These are phyloP conservation scores for Pantherophis alleghaniensis DNA, from an alignment of 2,797 vertebrate species.

Conservation along the genomic window DNA sequence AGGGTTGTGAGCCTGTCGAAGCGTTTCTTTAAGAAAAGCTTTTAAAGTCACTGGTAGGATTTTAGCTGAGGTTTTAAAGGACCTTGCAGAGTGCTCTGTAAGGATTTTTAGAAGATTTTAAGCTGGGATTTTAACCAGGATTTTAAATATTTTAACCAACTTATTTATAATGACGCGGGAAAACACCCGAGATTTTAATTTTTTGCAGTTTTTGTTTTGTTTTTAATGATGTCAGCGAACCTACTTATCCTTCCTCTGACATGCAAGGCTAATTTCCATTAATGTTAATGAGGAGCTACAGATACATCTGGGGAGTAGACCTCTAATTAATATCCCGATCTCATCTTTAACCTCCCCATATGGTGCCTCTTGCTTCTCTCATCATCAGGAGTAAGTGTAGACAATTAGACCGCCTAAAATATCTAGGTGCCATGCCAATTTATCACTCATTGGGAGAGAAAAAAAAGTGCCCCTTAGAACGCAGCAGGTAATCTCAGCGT, in stretches of 20 bases:
- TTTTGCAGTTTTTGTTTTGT: neutral
- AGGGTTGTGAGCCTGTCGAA: too few species aligned
- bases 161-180: too few species aligned
- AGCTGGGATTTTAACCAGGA: too few species aligned
- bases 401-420: constrained; percentile 12
- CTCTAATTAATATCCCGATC: constrained; percentile 37
- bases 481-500: constrained; percentile 4
- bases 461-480: neutral
- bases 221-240: neutral
- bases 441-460: neutral
- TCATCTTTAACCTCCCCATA: neutral
- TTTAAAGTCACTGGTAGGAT: too few species aligned
- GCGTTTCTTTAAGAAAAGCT: too few species aligned
- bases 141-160: too few species aligned
- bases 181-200: too few species aligned
- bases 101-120: too few species aligned
- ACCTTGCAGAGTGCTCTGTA: too few species aligned
- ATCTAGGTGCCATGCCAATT: neutral
- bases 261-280: constrained; percentile 22
- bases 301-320: constrained; percentile 8
- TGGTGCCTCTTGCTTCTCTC: neutral
- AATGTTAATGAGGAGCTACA: constrained; percentile 5
- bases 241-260: constrained; percentile 14
- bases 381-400: constrained; percentile 21
- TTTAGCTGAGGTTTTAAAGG: too few species aligned